A percentile compares a stretch with the other conserved stretches of the same genome.
phyloP scores from a whole-genome alignment of 2,113 vertebrate genomes.

The Dunckerocampus dactyliophorus region DNA sequence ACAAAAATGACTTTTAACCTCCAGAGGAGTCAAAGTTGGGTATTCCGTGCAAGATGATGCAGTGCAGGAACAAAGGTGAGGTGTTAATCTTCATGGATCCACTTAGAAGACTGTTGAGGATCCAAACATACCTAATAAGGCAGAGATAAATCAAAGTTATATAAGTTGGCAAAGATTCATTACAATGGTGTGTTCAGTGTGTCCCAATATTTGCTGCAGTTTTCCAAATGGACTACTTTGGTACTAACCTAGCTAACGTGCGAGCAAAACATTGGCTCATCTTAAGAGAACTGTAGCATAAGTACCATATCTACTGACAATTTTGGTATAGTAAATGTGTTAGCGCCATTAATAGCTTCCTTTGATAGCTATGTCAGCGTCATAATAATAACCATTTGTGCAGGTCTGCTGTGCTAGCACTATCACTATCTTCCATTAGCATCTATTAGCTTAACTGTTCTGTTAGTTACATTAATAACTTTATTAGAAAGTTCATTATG shows the following conservation, averaged over 20 bases:
- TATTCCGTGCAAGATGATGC: slow-evolving; percentile 83
- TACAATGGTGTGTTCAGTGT: background rate
- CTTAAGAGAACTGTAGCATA: background rate
- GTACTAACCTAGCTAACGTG: background rate
- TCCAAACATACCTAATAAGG: slow-evolving; percentile 84
- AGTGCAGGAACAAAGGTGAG: slow-evolving; percentile 85
- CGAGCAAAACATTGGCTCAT: background rate
- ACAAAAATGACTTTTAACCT: slow-evolving; percentile 68
- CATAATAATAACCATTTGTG: background rate
- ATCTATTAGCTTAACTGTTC: too few species aligned
- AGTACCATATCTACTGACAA: too few species aligned
- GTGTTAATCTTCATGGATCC: slow-evolving; percentile 94
- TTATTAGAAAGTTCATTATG: background rate
- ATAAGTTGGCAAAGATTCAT: background rate
- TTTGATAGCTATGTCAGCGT: background rate
- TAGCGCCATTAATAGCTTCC: background rate
- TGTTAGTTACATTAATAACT: too few species aligned
- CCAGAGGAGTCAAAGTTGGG: slow-evolving; percentile 83
- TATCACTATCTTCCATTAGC: too few species aligned
- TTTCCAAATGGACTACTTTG: background rate
- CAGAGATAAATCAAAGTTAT: slow-evolving; percentile 2
- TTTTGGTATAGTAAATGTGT: background rate
- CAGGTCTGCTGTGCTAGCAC: background rate
- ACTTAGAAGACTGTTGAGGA: slow-evolving; percentile 88
- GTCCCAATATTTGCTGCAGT: background rate